A percentile compares a stretch with the other conserved stretches of the same genome.
Conservation (phyloP, 1,140 invertebrate species). For the Cecropterus lyciades region DNA sequence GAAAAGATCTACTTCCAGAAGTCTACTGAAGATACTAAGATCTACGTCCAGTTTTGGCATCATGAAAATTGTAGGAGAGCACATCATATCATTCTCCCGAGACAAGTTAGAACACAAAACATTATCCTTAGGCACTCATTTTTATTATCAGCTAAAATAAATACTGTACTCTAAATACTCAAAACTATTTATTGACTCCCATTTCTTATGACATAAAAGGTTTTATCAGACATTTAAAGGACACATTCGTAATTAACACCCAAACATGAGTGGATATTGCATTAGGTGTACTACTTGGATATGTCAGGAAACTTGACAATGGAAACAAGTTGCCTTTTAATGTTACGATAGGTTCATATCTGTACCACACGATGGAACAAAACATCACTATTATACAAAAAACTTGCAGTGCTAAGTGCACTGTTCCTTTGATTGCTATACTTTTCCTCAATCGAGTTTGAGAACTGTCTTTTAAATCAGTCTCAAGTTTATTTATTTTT, state of each 20-base stretch:
- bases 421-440: conserved; percentile 65
- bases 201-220: conserved; percentile 40
- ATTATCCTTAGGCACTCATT: too few relatives aligned
- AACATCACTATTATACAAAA: conserved; percentile 64
- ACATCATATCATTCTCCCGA: too few relatives aligned
- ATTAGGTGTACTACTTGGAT: conserved; percentile 74
- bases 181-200: neutral
- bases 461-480: conserved; percentile 63
- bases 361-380: conserved; percentile 70
- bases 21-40: too few relatives aligned
- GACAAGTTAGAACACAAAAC: too few relatives aligned
- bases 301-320: conserved; percentile 65
- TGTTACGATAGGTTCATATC: conserved; percentile 71
- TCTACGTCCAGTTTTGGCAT: too few relatives aligned
- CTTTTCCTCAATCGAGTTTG: conserved; percentile 65
- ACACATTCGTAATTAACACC: conserved; percentile 77
- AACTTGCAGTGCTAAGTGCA: conserved; percentile 67
- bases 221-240: conserved; percentile 69
- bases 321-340: conserved; percentile 73
- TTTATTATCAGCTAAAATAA: too few relatives aligned
- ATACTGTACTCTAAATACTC: neutral
- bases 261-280: conserved; percentile 78
- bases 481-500: conserved; percentile 73
- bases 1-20: too few relatives aligned
- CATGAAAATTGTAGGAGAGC: too few relatives aligned